A percentile compares a stretch with the other conserved stretches of the same genome.
These are phyloP conservation scores for Drosophila nebulosa DNA, from an alignment of 1,140 invertebrate species.

Conservation along the genomic window DNA sequence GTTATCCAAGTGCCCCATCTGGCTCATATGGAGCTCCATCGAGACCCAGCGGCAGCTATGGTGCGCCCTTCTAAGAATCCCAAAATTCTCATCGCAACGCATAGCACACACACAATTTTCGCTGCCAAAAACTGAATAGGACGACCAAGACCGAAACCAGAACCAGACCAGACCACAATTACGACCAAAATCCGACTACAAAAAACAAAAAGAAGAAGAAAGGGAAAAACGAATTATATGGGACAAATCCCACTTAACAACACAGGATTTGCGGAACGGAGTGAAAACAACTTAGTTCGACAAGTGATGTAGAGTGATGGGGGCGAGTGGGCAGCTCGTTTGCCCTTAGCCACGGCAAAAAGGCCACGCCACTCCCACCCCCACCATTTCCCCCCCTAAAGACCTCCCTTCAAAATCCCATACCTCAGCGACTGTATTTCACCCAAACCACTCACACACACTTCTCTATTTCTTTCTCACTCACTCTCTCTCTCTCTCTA, in stretches of 20 bases:
- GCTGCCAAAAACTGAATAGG: constrained; percentile 61
- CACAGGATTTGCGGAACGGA: constrained; percentile 1
- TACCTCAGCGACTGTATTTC: constrained; percentile 65
- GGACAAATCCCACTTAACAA: background rate
- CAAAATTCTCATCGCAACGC: constrained; percentile 5
- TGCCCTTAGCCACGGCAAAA: background rate
- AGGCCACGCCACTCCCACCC: background rate
- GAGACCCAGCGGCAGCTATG: constrained; percentile 76
- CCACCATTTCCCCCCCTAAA: background rate
- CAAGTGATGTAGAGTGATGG: constrained; percentile 42
- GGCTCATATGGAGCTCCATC: constrained; percentile 81
- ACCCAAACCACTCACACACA: background rate
- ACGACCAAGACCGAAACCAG: background rate
- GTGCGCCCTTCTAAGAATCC: constrained; percentile 80
- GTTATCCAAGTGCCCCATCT: constrained; percentile 71
- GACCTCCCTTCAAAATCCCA: constrained; percentile 5
- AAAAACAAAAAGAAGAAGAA: background rate
- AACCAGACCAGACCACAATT: background rate
- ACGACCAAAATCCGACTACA: background rate
- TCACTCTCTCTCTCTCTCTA: constrained; percentile 7
- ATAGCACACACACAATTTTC: constrained; percentile 36
- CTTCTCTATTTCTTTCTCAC: constrained; percentile 2
- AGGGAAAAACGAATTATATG: background rate
- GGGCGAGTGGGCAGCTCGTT: background rate
- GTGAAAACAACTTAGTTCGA: constrained; percentile 44